A percentile compares a stretch with the other conserved stretches of the same genome.
Conservation (phyloP, 2,888 invertebrate genomes). For the Hermaeophaga mercurialis region DNA sequence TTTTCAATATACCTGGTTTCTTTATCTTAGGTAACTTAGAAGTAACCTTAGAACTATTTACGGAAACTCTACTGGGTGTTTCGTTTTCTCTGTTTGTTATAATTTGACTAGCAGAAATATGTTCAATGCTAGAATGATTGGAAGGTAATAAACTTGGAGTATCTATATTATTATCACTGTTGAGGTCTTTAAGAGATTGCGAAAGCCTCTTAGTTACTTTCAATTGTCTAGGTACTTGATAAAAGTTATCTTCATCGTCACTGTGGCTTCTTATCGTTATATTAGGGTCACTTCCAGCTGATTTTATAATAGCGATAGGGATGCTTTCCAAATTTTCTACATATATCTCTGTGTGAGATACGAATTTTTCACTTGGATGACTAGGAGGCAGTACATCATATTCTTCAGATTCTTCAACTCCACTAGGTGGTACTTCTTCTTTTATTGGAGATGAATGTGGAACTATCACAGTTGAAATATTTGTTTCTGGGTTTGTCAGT, state of each 20-base stretch:
- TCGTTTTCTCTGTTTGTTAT: constrained; percentile 28
- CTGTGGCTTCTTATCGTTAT: constrained; percentile 41
- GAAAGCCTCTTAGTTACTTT: constrained; percentile 49
- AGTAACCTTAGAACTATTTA: constrained; percentile 46
- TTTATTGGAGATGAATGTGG: neutral
- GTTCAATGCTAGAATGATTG: constrained; percentile 52
- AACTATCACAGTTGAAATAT: constrained; percentile 1
- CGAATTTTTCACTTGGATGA: constrained; percentile 40
- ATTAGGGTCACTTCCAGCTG: constrained; percentile 53
- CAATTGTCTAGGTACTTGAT: constrained; percentile 53
- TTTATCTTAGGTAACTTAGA: constrained; percentile 45
- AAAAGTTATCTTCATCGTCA: constrained; percentile 48
- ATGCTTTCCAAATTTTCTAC: constrained; percentile 37
- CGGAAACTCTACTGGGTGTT: constrained; percentile 42
- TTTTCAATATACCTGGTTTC: constrained; percentile 43
- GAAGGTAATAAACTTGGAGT: constrained; percentile 36
- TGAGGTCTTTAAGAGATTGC: constrained; percentile 53
- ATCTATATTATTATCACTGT: constrained; percentile 43
- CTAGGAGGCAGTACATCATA: constrained; percentile 25
- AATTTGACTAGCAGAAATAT: constrained; percentile 53
- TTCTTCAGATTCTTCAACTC: constrained; percentile 4
- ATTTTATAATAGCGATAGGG: constrained; percentile 45
- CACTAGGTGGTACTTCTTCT: constrained; percentile 3
- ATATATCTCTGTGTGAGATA: constrained; percentile 40
- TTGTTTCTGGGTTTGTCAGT: constrained; percentile 36